Conservation (phyloP, 2,113 vertebrate genomes). For the Chitala chitala region DNA sequence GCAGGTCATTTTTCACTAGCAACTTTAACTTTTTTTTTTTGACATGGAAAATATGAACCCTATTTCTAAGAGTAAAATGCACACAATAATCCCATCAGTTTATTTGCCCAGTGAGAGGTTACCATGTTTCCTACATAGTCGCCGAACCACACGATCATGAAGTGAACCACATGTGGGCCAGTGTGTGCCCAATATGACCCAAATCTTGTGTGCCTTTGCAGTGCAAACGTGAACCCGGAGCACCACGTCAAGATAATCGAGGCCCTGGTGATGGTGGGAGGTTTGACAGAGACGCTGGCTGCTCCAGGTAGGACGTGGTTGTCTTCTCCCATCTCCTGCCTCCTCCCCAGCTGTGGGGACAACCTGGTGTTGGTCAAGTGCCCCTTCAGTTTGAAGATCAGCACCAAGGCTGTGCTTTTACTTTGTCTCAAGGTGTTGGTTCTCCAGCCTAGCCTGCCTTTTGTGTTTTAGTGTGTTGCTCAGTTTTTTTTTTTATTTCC, state of each 20-base stretch:
- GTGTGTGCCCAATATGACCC: not conserved
- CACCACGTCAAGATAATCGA: slow-evolving; percentile 65
- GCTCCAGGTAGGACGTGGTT: slow-evolving; percentile 64
- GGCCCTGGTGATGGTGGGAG: slow-evolving; percentile 60
- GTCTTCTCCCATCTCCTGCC: too few relatives aligned
- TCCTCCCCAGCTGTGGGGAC: not conserved
- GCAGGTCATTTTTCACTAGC: too few relatives aligned
- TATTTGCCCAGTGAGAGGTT: too few relatives aligned
- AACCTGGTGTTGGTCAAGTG: not conserved
- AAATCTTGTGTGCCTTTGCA: slow-evolving; percentile 35
- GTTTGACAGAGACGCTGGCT: slow-evolving; percentile 52
- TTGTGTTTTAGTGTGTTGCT: not conserved
- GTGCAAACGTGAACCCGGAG: slow-evolving; percentile 61
- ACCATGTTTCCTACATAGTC: too few relatives aligned
- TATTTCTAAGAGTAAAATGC: too few relatives aligned
- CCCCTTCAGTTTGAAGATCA: not conserved
- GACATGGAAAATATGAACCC: too few relatives aligned
- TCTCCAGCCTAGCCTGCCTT: too few relatives aligned
- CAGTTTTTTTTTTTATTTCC: not conserved
- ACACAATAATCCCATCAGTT: too few relatives aligned
- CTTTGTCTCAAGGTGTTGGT: not conserved
- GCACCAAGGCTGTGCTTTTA: too few relatives aligned
- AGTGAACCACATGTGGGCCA: too few relatives aligned
- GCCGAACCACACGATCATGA: too few relatives aligned
- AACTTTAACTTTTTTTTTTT: too few relatives aligned